These are phyloP conservation scores for Pseudomugil tenellus DNA, from an alignment of 2,797 vertebrate genomes.

Conservation along the genomic window DNA sequence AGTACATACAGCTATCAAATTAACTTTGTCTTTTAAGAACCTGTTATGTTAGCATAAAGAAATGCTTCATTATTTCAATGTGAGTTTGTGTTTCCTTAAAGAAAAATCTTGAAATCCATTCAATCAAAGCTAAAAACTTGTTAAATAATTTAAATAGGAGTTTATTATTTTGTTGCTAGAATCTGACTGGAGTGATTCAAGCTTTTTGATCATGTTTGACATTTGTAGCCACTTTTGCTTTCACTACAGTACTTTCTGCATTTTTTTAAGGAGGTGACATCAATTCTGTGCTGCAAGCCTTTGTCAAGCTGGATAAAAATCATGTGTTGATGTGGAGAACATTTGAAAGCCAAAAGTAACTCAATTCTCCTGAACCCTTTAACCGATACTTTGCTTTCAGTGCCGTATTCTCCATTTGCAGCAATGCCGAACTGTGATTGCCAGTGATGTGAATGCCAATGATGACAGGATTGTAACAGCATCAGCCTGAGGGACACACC, in stretches of 20 bases:
- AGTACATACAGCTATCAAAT: no score
- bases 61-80: no score
- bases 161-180: not conserved
- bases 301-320: conserved; percentile 8
- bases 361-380: conserved; percentile 8
- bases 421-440: conserved; percentile 8
- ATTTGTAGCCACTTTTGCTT: conserved; percentile 11
- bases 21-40: not conserved
- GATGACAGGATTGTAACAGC: conserved; percentile 36
- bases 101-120: conserved; percentile 8
- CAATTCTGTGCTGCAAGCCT: not conserved
- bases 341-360: not conserved
- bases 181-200: not conserved
- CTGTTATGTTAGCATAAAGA: not conserved
- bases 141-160: not conserved
- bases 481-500: conserved; percentile 34
- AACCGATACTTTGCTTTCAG: not conserved
- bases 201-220: conserved; percentile 6
- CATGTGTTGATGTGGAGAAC: not conserved
- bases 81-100: no score
- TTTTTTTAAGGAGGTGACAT: conserved; percentile 1
- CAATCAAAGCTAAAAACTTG: not conserved
- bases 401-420: conserved; percentile 2
- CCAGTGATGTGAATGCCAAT: conserved; percentile 36
- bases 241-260: not conserved